Evolutionary conservation across 1,140 invertebrate genomes (phyloP), one percentile per base, ranked within the genome.

Genomic region (Cataglyphis hispanica): DNA sequence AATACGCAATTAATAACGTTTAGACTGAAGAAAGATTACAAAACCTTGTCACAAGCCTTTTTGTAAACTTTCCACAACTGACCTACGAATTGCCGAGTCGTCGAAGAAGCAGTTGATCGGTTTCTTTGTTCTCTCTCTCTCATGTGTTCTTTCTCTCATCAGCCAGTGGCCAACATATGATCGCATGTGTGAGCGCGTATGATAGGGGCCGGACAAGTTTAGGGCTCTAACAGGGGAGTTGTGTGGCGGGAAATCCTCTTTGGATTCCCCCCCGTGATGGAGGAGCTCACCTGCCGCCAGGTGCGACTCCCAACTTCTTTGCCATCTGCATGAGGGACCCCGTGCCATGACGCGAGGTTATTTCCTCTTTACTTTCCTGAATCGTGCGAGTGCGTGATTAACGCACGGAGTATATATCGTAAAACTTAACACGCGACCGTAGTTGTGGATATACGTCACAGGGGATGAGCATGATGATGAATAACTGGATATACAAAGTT

Each of bases 281-380:
- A 83, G 64, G 67, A 88, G 88, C 91, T 91, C 93, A 93, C 93
- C 93, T 93, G 93, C 92, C 93, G 92, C 93, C 93, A 93, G 93
- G 93, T 93, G 93, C 87, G 89, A 92, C 72, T 84, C 85, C 67
- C 69, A 83, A 83, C 66, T 80, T 56, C 19, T 40, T 72, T 37
- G 77, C 91, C 93, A 93, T 93, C 93, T 93, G 93, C 92, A 89
- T 89, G 84, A 89, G 84, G 88, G 91, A 78, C 90, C 90, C 78
- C 86, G 89, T 88, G 90, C 87, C 86, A 86, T 37, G 64, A 34
- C 58, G 22, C 31, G 63, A 43, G 75, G 37, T 40, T 84, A 63
- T 81, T 67, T 83, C 75, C 67, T 63, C 61, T 75, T 63, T 16
- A 46, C 56, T 27, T 77, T 70, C 43, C 76, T 67, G 46, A 37